Conservation (phyloP, 2,797 vertebrate genomes). For the Kryptopterus vitreolus region DNA sequence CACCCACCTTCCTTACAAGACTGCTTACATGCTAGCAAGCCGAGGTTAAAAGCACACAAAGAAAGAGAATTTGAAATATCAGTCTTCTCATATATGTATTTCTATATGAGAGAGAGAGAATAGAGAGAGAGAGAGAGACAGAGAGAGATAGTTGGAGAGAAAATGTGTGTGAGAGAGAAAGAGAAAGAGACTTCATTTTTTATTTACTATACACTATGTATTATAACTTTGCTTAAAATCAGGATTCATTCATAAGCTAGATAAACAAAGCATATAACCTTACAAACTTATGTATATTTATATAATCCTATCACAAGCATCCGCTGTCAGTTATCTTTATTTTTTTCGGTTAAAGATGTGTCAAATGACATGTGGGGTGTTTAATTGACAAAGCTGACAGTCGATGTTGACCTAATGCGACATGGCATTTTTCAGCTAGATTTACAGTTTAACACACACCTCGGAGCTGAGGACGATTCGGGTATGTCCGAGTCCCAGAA, state of each 20-base stretch:
- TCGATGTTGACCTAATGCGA: background rate
- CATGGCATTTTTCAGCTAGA: background rate
- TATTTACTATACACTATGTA: background rate
- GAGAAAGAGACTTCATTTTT: background rate
- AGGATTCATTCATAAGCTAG: background rate
- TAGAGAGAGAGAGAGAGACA: background rate
- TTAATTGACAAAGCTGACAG: constrained; percentile 1
- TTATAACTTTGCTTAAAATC: background rate
- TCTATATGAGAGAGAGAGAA: background rate
- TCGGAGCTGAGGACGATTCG: background rate
- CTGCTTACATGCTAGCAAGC: constrained; percentile 22
- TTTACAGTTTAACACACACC: background rate
- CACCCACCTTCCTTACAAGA: constrained; percentile 25
- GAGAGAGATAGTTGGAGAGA: background rate
- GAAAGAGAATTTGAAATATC: constrained; percentile 18
- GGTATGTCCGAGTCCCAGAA: background rate
- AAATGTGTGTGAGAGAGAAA: constrained; percentile 9
- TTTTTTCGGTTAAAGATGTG: background rate
- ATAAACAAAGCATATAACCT: background rate
- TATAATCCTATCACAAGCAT: background rate
- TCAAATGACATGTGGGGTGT: background rate
- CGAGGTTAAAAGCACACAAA: constrained; percentile 21
- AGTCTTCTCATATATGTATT: background rate
- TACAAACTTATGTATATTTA: no score
- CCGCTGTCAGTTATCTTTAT: background rate